phyloP scores from a whole-genome alignment of 2,797 vertebrate genomes.

The Microctenopoma lineatum region DNA sequence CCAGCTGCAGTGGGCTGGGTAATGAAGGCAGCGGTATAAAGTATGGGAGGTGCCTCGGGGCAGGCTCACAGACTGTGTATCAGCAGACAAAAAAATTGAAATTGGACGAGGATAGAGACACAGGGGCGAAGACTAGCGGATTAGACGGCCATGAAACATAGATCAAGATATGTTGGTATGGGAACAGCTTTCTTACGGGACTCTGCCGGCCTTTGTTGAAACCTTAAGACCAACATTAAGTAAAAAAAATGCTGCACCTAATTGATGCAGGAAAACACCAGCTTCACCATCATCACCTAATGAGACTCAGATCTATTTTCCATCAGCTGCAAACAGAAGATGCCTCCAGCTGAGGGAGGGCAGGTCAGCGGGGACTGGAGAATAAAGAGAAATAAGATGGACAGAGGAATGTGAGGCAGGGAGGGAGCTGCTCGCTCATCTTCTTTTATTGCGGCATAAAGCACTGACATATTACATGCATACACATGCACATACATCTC shows the following conservation, averaged over 20 bases:
- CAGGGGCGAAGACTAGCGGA: constrained; percentile 45
- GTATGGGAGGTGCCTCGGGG: constrained; percentile 66
- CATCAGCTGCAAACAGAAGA: constrained; percentile 6
- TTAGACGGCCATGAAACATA: constrained; percentile 62
- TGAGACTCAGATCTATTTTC: constrained; percentile 9
- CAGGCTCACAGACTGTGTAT: constrained; percentile 60
- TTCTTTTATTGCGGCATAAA: background rate
- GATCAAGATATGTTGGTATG: constrained; percentile 31
- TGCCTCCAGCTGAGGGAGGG: background rate
- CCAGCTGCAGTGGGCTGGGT: constrained; percentile 60
- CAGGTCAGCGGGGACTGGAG: constrained; percentile 6
- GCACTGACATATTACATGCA: background rate
- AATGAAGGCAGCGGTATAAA: constrained; percentile 75
- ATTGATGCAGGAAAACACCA: constrained; percentile 13
- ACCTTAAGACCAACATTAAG: background rate
- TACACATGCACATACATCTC: background rate
- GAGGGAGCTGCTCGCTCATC: background rate
- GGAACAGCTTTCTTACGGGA: constrained; percentile 10
- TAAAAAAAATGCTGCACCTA: constrained; percentile 17
- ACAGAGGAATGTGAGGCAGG: constrained; percentile 3
- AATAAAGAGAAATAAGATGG: constrained; percentile 16
- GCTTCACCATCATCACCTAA: constrained; percentile 2
- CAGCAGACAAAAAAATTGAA: constrained; percentile 67
- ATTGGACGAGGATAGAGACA: constrained; percentile 58
- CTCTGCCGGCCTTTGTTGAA: constrained; percentile 7